Evolutionary conservation across 2,113 vertebrate genomes (phyloP).

Genomic region (Thamnaconus septentrionalis): DNA sequence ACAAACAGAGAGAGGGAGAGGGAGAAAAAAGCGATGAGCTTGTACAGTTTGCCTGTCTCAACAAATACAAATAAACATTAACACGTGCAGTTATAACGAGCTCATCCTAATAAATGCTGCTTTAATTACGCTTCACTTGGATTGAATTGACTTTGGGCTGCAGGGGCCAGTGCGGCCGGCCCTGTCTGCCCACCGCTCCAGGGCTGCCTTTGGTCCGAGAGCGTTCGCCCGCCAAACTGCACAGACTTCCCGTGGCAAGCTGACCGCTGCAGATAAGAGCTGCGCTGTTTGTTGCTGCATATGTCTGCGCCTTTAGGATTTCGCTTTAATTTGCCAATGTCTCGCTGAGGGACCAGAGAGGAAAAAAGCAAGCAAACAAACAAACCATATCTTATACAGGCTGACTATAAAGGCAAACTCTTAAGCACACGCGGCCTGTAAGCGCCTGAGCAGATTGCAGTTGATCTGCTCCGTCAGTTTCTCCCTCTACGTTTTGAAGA

Average conservation of each 20-base stretch:
- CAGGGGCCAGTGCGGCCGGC: too few relatives aligned
- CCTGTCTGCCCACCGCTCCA: background rate
- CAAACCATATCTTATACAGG: background rate
- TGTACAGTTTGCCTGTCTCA: too few relatives aligned
- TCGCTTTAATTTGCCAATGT: slow-evolving; percentile 22
- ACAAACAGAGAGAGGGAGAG: too few relatives aligned
- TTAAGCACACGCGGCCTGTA: background rate
- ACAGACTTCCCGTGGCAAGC: slow-evolving; percentile 26
- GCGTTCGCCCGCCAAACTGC: slow-evolving; percentile 19
- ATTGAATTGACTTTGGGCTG: too few relatives aligned
- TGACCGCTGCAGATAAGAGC: slow-evolving; percentile 45
- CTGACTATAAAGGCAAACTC: background rate
- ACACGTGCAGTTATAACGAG: too few relatives aligned
- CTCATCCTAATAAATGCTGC: too few relatives aligned
- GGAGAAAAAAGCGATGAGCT: too few relatives aligned
- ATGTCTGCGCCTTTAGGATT: slow-evolving; percentile 23
- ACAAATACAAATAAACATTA: too few relatives aligned
- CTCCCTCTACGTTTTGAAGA: slow-evolving; percentile 6
- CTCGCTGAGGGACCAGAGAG: slow-evolving; percentile 12
- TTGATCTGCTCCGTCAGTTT: slow-evolving; percentile 11
- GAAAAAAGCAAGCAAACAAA: background rate
- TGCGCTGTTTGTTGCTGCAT: slow-evolving; percentile 11
- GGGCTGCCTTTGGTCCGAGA: background rate
- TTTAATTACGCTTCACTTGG: background rate
- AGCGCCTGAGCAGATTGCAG: slow-evolving; percentile 4